Base-by-base conservation (phyloP, 2,888 invertebrate genomes). In the Eristalis intricaria region DNA sequence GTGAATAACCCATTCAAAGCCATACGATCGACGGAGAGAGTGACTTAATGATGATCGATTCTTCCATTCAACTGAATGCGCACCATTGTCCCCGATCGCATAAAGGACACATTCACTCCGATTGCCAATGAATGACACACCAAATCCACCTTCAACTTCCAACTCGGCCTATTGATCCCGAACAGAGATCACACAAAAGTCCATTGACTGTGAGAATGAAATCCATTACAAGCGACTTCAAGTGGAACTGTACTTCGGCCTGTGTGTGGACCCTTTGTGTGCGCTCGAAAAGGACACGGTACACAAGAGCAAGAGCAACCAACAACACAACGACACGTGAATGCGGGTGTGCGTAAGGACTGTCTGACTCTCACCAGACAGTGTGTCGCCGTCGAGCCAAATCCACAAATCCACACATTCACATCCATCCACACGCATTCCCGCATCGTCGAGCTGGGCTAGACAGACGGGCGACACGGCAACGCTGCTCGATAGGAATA, bases 51-150 rank as follows among this genome's bases (percentile, higher is more conserved):
- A 65, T 75, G 80, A 80, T 75, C 80, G 80, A 84, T 84, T 65
- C 80, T 75, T 84, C 70, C 79, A 68, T 64, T 22, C 15, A 22
- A 26, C 32, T 35, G 32, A 64, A 43, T 70, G 63, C 19, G 7
- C 8, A 19, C 1, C 50, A 50, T 50, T 50, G 50, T 50, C 50
- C 19, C 50, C 50, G 50, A 32, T 19, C 19, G 50, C 50, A 50
- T 19, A 50, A 76, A 84, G 84, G 63, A 71, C 61, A 19, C 19
- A 85, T 85, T 82, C 66, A 60, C 38, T 61, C 78, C 56, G 82
- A 82, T 86, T 86, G 74, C 82, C 85, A 77, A 82, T 82, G 85
- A 86, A 86, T 86, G 85, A 82, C 85, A 82, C 85, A 43, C 50
- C 85, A 78, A 69, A 82, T 86, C 85, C 85, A 82, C 85, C 85